Base-by-base conservation (phyloP, 2,797 vertebrate genomes). In the Sebastes trivittatus region DNA sequence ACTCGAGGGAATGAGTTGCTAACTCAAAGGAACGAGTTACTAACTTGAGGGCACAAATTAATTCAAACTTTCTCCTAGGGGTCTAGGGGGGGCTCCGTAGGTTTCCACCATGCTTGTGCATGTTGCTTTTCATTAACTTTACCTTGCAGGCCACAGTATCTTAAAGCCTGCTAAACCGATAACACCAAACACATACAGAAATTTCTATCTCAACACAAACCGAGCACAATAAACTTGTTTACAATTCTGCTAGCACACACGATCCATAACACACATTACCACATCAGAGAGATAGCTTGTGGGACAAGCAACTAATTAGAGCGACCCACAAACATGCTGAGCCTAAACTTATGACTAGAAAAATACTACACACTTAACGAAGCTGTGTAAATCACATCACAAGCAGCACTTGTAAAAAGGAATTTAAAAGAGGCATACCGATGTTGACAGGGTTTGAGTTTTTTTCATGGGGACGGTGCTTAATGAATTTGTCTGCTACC, bases 251-350 rank as follows among this genome's bases (percentile, higher is more conserved):
- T 59, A 18, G 72, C 74, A 52, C 32, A 56, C 42, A 73, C 20
- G 3, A 88, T 86, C 67, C 81, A 78, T 75, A 84, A 78, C 82
- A 75, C 59, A 85, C 78, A 86, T 93, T 87, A 86, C 49, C 86
- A 87, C 85, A 88, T 91, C 89, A 87, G 82, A 90, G 84, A 81
- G 73, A 74, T 77, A 71, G 82, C 75, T 83, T 87, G 83, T 88
- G 80, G 85, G 87, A 87, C 81, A 89, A 82, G 80, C 36, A 85
- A 64, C 84, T 92, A 90, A 91, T 93, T 92, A 90, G 84, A 76
- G 79, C 52, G 55, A 80, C 81, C 77, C 75, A 83, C 85, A 88
- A 92, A 91, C 70, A 83, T 6, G 54, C 72, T 82, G 64, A 82
- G 67, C 20, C 67, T 75, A 82, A 91, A 83, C 71, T 78, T 79